phyloP scores from a whole-genome alignment of 2,888 invertebrate genomes.

The Chamaedrilus cognettii region DNA sequence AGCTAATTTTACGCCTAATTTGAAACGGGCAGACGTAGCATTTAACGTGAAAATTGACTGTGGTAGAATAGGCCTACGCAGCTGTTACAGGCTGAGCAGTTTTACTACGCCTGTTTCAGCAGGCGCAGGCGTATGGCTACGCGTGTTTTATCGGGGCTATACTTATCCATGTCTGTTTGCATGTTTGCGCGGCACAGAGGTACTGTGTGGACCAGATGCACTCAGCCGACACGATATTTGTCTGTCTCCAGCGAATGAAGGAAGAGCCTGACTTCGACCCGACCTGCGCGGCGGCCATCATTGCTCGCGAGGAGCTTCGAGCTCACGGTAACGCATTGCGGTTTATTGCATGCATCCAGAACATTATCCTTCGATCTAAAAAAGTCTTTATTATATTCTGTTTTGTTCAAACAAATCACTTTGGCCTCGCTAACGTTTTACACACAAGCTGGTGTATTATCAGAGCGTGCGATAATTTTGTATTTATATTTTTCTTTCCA shows the following conservation, averaged over 20 bases:
- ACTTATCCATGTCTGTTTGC: neutral
- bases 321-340: conserved; percentile 21
- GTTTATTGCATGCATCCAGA: neutral
- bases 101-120: too few species aligned
- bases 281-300: conserved; percentile 74
- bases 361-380: too few species aligned
- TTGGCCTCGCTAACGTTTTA: neutral
- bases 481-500: too few species aligned
- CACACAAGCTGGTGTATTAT: too few species aligned
- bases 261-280: conserved; percentile 79
- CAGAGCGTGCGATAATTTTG: too few species aligned
- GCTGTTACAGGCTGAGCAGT: too few species aligned
- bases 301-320: conserved; percentile 17
- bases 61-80: too few species aligned
- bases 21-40: too few species aligned
- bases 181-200: conserved; percentile 16
- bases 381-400: neutral
- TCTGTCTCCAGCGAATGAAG: conserved; percentile 68
- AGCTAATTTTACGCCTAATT: too few species aligned
- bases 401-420: neutral
- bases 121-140: too few species aligned
- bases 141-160: too few species aligned
- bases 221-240: conserved; percentile 41
- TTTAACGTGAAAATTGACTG: too few species aligned
- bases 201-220: conserved; percentile 26